Evolutionary conservation across 2,888 invertebrate species (phyloP).

Genomic region (Malthinus flaveolus): DNA sequence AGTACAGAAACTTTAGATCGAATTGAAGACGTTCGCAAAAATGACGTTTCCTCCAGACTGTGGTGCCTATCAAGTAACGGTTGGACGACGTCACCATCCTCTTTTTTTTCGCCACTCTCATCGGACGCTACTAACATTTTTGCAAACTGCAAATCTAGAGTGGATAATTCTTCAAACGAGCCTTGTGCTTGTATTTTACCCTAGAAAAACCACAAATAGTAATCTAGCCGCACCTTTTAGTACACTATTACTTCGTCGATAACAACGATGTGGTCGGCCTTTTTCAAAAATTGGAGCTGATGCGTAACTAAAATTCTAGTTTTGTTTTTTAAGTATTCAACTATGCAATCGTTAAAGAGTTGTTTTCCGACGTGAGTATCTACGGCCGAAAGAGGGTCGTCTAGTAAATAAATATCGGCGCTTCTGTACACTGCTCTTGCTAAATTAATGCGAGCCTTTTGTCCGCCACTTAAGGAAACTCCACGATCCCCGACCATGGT

Average conservation of each 20-base stretch:
- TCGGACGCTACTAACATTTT: conserved; percentile 49
- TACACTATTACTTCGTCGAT: conserved; percentile 51
- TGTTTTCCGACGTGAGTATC: conserved; percentile 77
- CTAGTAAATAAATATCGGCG: conserved; percentile 75
- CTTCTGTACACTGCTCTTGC: conserved; percentile 77
- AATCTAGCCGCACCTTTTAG: neutral
- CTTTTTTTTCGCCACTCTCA: conserved; percentile 31
- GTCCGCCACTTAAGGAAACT: conserved; percentile 77
- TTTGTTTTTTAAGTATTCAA: conserved; percentile 59
- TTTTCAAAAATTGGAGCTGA: conserved; percentile 67
- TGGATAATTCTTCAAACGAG: conserved; percentile 61
- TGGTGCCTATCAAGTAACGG: too few relatives aligned
- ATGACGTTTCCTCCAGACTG: neutral
- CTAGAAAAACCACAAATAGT: conserved; percentile 41
- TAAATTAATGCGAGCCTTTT: conserved; percentile 77
- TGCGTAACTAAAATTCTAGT: conserved; percentile 71
- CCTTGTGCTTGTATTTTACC: conserved; percentile 63
- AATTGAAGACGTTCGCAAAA: neutral
- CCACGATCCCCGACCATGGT: conserved; percentile 72
- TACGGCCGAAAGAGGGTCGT: conserved; percentile 81
- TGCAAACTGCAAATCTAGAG: conserved; percentile 64
- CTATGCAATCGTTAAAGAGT: conserved; percentile 74
- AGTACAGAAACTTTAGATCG: neutral
- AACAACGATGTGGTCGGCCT: conserved; percentile 60
- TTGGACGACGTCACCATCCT: neutral